Evolutionary conservation across 2,797 vertebrate genomes (phyloP), one percentile per base, ranked within the genome.

Genomic region (Sebastes miniatus): DNA sequence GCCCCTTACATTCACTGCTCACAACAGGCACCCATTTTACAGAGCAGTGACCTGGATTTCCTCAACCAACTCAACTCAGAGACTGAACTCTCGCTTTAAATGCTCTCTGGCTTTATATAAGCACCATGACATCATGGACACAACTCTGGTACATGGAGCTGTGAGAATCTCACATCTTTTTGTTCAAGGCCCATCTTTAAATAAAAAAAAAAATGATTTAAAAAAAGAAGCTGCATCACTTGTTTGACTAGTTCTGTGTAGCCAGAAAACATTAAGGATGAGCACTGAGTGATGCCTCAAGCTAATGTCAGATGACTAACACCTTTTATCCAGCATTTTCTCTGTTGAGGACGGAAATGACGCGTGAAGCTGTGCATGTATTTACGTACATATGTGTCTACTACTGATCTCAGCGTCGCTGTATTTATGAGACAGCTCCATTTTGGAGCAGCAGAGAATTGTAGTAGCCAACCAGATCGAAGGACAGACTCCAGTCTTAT

Each of bases 11-110:
- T 79, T 88, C 87, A 86, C 71, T 58, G 85, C 83, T 80, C 74
- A 90, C 90, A 92, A 87, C 87, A 89, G 77, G 84, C 83, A 7
- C 80, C 87, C 89, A 91, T 93, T 93, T 92, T 84, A 87, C 85
- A 85, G 84, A 88, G 88, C 90, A 75, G 77, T 93, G 94, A 94
- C 93, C 92, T 93, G 93, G 88, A 94, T 95, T 94, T 91, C 66
- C 56, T 89, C 80, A 85, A 78, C 91, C 83, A 74, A 85, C 81
- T 78, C 79, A 63, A 80, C 90, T 78, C 80, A 70, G 72, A 80
- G 78, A 87, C 79, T 14, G 3, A 78, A 83, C 80, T 80, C 80
- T 85, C 65, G 14, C 87, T 92, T 90, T 93, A 90, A 90, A 90
- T 83, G 84, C 75, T 86, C 76, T 66, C 81, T 72, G 76, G 61